Percentiles rank a stretch among this genome's conserved stretches.
phyloP scores from a whole-genome alignment of 1,140 invertebrate species.

The Drosophila malerkotliana region DNA sequence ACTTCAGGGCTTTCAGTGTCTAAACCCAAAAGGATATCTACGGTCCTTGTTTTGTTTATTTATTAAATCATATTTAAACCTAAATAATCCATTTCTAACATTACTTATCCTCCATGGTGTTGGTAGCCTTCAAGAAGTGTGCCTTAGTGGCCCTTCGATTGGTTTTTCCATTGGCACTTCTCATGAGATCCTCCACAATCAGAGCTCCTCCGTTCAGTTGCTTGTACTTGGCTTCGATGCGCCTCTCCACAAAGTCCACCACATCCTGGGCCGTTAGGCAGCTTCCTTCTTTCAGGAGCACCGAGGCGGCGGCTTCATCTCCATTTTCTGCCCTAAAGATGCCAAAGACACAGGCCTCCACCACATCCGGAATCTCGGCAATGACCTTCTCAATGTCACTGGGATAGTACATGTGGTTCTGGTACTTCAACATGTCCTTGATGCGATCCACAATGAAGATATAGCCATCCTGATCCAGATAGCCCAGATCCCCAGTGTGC shows the following conservation, averaged over 20 bases:
- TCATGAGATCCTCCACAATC: conserved; percentile 84
- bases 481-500: conserved; percentile 89
- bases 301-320: conserved; percentile 45
- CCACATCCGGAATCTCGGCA: conserved; percentile 32
- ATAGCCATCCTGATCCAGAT: conserved; percentile 87
- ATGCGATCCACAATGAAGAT: conserved; percentile 88
- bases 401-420: conserved; percentile 58
- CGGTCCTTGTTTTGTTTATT: neutral
- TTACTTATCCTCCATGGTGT: neutral
- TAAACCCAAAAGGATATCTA: too few relatives aligned
- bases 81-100: neutral
- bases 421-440: conserved; percentile 90
- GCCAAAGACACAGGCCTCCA: conserved; percentile 55
- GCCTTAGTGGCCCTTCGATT: conserved; percentile 26
- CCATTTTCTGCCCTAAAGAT: conserved; percentile 28
- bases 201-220: conserved; percentile 86
- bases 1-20: too few relatives aligned
- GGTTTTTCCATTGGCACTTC: conserved; percentile 16
- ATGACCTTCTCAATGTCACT: conserved; percentile 50
- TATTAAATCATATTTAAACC: neutral
- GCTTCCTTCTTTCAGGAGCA: conserved; percentile 18
- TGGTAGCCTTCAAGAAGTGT: conserved; percentile 8
- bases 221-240: conserved; percentile 82
- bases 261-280: conserved; percentile 37
- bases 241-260: conserved; percentile 34